Percentiles rank a stretch among this genome's conserved stretches.
Conservation (phyloP, 2,113 vertebrate species). For the Polyodon spathula region DNA sequence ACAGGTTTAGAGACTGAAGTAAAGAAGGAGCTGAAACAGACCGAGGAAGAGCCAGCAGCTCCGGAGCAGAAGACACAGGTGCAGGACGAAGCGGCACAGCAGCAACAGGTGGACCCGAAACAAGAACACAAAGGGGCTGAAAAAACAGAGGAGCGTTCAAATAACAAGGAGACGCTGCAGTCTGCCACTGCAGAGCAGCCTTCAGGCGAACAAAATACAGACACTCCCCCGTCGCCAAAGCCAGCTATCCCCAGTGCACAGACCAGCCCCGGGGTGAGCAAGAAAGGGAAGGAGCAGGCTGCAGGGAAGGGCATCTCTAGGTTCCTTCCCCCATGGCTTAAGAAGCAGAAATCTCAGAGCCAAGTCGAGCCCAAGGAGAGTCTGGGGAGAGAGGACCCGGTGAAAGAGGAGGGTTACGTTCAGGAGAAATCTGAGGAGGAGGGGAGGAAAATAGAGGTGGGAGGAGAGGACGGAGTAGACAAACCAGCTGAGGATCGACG, state of each 20-base stretch:
- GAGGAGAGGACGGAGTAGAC: conserved; percentile 48
- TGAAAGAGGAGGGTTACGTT: conserved; percentile 42
- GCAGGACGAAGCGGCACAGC: conserved; percentile 26
- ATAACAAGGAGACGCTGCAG: not conserved
- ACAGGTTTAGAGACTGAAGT: conserved; percentile 73
- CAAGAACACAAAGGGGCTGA: not conserved
- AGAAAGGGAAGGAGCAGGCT: conserved; percentile 57
- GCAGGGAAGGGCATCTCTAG: conserved; percentile 82
- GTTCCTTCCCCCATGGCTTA: conserved; percentile 91
- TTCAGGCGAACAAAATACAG: too few relatives aligned
- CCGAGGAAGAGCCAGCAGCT: conserved; percentile 38
- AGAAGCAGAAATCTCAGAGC: conserved; percentile 84
- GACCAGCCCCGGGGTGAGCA: conserved; percentile 11
- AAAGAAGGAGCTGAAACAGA: conserved; percentile 66
- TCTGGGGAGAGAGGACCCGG: not conserved
- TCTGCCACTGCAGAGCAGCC: too few relatives aligned
- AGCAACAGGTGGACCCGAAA: conserved; percentile 16
- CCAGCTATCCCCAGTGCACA: too few relatives aligned
- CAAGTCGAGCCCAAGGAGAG: conserved; percentile 55
- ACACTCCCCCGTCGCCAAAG: too few relatives aligned
- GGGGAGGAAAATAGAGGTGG: not conserved
- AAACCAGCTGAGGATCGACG: conserved; percentile 31
- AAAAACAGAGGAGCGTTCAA: not conserved
- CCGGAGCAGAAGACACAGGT: conserved; percentile 23
- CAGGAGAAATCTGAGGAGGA: conserved; percentile 11